Percentiles rank a stretch among this genome's conserved stretches.
Evolutionary conservation across 2,797 vertebrate species (phyloP).

Genomic region (Chaetodon trifasciatus): DNA sequence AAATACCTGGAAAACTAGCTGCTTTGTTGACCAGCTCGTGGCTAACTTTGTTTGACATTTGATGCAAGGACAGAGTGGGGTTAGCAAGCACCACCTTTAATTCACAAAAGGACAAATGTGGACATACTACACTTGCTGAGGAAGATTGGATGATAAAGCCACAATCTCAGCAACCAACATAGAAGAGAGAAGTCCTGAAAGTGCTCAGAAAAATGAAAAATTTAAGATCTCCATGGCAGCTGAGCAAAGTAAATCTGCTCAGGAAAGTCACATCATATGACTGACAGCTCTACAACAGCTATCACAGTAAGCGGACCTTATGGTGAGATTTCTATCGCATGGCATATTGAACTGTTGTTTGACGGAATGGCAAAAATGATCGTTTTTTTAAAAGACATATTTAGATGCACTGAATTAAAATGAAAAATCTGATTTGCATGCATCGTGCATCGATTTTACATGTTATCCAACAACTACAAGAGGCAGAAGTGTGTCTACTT

Average conservation of each 20-base stretch:
- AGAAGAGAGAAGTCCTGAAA: neutral
- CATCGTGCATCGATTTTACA: neutral
- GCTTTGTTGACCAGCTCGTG: neutral
- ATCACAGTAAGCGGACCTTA: neutral
- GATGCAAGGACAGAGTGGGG: no score
- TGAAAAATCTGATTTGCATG: constrained; percentile 8
- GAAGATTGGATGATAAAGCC: neutral
- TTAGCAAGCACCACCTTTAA: no score
- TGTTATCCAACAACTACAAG: constrained; percentile 7
- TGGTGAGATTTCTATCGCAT: neutral
- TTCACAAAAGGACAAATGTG: neutral
- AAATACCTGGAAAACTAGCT: neutral
- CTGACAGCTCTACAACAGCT: neutral
- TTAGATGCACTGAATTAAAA: neutral
- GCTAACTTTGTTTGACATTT: neutral
- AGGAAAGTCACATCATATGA: neutral
- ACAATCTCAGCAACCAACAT: neutral
- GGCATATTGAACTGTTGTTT: neutral
- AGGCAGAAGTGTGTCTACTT: constrained; percentile 30
- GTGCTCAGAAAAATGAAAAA: neutral
- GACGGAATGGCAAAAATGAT: neutral
- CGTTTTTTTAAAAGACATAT: neutral
- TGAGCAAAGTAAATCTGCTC: neutral
- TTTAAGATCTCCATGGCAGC: neutral
- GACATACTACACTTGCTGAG: neutral